A percentile compares a stretch with the other conserved stretches of the same genome.
These are phyloP conservation scores for Adelges cooleyi DNA, from an alignment of 1,140 invertebrate genomes.

Conservation along the genomic window DNA sequence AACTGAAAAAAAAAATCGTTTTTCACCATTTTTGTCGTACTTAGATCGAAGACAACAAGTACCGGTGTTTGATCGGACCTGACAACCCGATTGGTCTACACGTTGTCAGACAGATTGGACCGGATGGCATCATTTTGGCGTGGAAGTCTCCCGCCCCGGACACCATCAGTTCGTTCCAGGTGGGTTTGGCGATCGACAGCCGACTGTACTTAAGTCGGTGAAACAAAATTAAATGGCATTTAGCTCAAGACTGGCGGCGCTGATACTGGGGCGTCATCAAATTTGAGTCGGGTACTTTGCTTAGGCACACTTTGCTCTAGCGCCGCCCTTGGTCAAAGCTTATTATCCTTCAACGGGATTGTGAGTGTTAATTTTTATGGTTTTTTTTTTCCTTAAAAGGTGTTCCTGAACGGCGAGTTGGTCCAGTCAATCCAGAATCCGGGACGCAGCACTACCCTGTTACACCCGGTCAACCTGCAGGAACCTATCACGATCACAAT, in stretches of 20 bases:
- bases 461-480: conserved; percentile 30
- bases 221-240: too few species aligned
- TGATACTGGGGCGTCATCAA: too few species aligned
- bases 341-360: too few species aligned
- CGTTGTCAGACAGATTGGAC: conserved; percentile 32
- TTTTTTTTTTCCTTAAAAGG: conserved; percentile 10
- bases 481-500: conserved; percentile 25
- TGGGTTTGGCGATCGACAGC: too few species aligned
- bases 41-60: conserved; percentile 19
- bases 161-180: conserved; percentile 18
- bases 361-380: too few species aligned
- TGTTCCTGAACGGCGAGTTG: conserved; percentile 28
- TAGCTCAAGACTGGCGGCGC: too few species aligned
- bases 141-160: conserved; percentile 29
- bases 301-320: too few species aligned
- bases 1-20: background rate
- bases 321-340: too few species aligned
- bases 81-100: conserved; percentile 31
- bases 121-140: conserved; percentile 31
- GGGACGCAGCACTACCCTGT: conserved; percentile 23
- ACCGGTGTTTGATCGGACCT: conserved; percentile 14
- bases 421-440: conserved; percentile 22
- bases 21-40: background rate
- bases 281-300: too few species aligned
- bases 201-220: too few species aligned